Evolutionary conservation across 2,888 invertebrate genomes (phyloP), one percentile per base, ranked within the genome.

Genomic region (Heliconius charithonia): DNA sequence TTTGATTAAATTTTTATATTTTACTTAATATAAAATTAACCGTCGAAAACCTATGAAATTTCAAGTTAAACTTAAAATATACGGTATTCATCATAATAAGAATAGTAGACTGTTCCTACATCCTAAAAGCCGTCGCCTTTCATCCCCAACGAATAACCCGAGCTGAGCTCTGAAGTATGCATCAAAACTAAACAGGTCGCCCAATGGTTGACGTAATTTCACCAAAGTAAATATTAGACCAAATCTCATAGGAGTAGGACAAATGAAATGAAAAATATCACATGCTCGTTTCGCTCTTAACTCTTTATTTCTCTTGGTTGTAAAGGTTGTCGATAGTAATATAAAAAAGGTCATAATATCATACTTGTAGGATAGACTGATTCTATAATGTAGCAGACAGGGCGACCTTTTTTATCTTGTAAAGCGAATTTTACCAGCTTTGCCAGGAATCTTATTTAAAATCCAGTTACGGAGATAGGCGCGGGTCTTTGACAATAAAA

Each of bases 391-490:
- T 91, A 90, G 89, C 89, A 90, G 89, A 89, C 89, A 89, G 85
- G 89, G 90, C 89, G 93, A 93, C 94, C 94, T 93, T 94, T 93
- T 94, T 94, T 94, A 95, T 95, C 94, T 92, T 89, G 90, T 88
- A 86, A 91, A 89, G 92, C 91, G 92, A 94, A 94, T 93, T 93
- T 93, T 91, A 88, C 89, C 89, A 91, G 91, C 89, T 87, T 89
- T 89, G 88, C 89, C 85, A 89, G 90, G 89, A 92, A 94, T 93
- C 94, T 94, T 94, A 95, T 95, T 95, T 95, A 94, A 94, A 95
- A 94, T 95, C 94, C 93, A 89, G 94, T 95, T 94, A 94, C 90
- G 90, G 91, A 93, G 94, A 95, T 94, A 94, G 93, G 94, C 93
- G 90, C 92, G 93, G 94, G 89, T 92, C 91, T 83, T 89, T 87